A percentile compares a stretch with the other conserved stretches of the same genome.
These are phyloP conservation scores for Pterostichus niger DNA, from an alignment of 2,888 invertebrate species.

Conservation along the genomic window DNA sequence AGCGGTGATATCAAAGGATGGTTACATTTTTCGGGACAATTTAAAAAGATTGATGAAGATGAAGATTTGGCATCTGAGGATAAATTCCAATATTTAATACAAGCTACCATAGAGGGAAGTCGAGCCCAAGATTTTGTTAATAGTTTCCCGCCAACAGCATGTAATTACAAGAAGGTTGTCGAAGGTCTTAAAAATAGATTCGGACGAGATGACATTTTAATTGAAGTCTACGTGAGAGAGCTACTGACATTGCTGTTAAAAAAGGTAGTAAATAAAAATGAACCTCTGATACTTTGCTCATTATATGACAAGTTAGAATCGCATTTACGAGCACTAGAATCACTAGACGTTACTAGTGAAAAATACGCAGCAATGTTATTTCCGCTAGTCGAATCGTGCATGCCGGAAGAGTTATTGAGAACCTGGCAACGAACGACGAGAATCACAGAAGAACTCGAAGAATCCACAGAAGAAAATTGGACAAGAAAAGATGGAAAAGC, in stretches of 20 bases:
- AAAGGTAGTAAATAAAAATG: slow-evolving; percentile 8
- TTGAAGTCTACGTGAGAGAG: slow-evolving; percentile 38
- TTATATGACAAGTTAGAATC: slow-evolving; percentile 50
- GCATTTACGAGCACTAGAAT: slow-evolving; percentile 41
- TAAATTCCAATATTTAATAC: slow-evolving; percentile 48
- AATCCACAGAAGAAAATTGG: background rate
- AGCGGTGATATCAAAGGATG: slow-evolving; percentile 42
- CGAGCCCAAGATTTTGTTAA: slow-evolving; percentile 35
- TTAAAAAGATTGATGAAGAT: slow-evolving; percentile 55
- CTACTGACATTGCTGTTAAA: background rate
- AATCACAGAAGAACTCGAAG: background rate
- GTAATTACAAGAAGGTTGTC: slow-evolving; percentile 39
- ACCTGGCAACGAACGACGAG: slow-evolving; percentile 46
- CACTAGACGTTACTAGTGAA: slow-evolving; percentile 37
- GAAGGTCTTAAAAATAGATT: slow-evolving; percentile 54
- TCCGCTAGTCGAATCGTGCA: slow-evolving; percentile 51
- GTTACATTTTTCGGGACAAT: slow-evolving; percentile 58
- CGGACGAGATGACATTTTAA: slow-evolving; percentile 15
- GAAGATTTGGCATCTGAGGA: slow-evolving; percentile 46
- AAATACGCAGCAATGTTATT: slow-evolving; percentile 55
- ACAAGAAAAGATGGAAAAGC: background rate
- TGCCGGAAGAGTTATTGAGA: slow-evolving; percentile 45
- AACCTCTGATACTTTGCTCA: background rate
- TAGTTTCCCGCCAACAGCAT: slow-evolving; percentile 27
- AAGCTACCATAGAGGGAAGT: slow-evolving; percentile 22